Percentiles rank a stretch among this genome's conserved stretches.
Conservation (phyloP, 2,797 vertebrate species). For the Geotrypetes seraphini region DNA sequence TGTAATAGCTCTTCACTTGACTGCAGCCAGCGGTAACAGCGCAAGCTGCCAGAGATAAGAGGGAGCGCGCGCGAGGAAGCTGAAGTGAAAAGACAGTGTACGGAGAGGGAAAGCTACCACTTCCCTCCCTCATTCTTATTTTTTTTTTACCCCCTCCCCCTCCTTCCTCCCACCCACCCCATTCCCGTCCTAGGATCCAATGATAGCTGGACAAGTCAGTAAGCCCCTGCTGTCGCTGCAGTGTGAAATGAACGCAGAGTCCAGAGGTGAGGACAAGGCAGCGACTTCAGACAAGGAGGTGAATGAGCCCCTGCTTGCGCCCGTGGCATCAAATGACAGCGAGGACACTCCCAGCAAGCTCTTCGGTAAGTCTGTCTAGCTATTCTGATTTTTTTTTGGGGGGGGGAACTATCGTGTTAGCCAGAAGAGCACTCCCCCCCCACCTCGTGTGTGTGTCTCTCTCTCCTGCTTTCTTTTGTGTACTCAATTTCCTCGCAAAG, state of each 20-base stretch:
- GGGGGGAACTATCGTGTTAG: constrained; percentile 42
- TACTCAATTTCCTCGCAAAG: constrained; percentile 22
- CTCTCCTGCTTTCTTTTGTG: background rate
- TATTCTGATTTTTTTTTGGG: constrained; percentile 61
- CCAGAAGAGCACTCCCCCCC: constrained; percentile 35
- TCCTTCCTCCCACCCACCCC: too few species aligned
- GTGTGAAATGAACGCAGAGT: constrained; percentile 96
- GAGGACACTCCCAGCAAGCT: constrained; percentile 91
- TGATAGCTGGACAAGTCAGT: constrained; percentile 98
- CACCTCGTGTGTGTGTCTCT: background rate
- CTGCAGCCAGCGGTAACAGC: constrained; percentile 89
- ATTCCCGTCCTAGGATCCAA: constrained; percentile 81
- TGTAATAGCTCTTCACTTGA: constrained; percentile 94
- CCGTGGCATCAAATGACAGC: constrained; percentile 81
- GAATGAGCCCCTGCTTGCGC: constrained; percentile 84
- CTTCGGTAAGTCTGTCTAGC: constrained; percentile 83
- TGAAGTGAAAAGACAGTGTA: constrained; percentile 35
- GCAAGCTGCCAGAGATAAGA: constrained; percentile 85
- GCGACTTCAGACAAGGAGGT: constrained; percentile 90
- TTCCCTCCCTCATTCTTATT: constrained; percentile 32
- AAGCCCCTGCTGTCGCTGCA: constrained; percentile 93
- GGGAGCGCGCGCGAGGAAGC: constrained; percentile 57
- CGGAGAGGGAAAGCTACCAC: constrained; percentile 60
- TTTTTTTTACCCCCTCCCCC: constrained; percentile 54
- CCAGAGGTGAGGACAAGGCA: constrained; percentile 89